These are phyloP conservation scores for Odontothrips loti DNA, from an alignment of 2,888 invertebrate genomes.

Conservation along the genomic window DNA sequence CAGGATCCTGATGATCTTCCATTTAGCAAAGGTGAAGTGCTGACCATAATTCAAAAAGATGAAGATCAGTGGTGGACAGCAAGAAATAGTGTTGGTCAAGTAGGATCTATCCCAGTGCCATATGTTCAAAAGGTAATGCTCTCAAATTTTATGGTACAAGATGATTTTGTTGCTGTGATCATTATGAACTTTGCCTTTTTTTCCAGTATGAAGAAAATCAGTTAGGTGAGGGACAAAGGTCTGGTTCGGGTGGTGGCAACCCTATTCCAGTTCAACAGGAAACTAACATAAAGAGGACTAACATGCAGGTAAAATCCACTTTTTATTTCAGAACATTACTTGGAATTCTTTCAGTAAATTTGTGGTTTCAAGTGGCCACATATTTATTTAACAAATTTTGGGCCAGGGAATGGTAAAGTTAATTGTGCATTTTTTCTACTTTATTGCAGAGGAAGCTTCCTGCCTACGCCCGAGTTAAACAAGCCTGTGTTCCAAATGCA, in stretches of 20 bases:
- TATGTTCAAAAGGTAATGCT: conserved; percentile 74
- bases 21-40: conserved; percentile 85
- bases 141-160: background rate
- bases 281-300: conserved; percentile 46
- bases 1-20: conserved; percentile 94
- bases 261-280: conserved; percentile 35
- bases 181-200: background rate
- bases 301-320: conserved; percentile 46
- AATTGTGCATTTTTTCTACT: background rate
- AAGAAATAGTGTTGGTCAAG: conserved; percentile 75
- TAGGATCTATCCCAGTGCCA: conserved; percentile 93
- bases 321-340: background rate
- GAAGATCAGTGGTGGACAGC: conserved; percentile 99
- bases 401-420: too few species aligned
- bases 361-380: too few species aligned
- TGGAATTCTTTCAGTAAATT: background rate
- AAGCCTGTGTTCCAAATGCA: conserved; percentile 91
- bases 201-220: conserved; percentile 48
- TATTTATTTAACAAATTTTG: too few species aligned
- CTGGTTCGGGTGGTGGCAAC: conserved; percentile 45
- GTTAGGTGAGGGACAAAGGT: conserved; percentile 45
- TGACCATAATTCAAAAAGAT: conserved; percentile 88
- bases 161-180: background rate
- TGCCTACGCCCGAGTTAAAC: conserved; percentile 86
- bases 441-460: conserved; percentile 77